A percentile compares a stretch with the other conserved stretches of the same genome.
Evolutionary conservation across 2,113 vertebrate genomes (phyloP).

Genomic region (Verasper variegatus): DNA sequence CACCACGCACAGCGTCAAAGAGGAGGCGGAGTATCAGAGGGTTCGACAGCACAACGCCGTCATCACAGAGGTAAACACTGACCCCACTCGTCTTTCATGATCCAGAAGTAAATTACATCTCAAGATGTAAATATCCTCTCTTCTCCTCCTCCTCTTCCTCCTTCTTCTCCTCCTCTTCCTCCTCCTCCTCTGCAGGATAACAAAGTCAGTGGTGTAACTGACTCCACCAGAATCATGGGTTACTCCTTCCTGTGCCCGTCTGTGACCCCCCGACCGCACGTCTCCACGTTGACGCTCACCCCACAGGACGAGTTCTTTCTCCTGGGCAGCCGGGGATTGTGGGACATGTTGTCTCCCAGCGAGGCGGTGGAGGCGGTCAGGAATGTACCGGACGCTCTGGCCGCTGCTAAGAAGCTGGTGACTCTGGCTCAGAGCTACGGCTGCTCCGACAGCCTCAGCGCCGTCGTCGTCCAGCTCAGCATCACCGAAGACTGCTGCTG

Average conservation of each 20-base stretch:
- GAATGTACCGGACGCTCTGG: slow-evolving; percentile 90
- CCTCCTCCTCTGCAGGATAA: slow-evolving; percentile 86
- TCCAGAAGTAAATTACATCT: neutral
- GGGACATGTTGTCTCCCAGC: slow-evolving; percentile 88
- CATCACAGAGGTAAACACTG: slow-evolving; percentile 89
- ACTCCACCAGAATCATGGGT: slow-evolving; percentile 95
- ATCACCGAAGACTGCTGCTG: slow-evolving; percentile 95
- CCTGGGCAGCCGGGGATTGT: slow-evolving; percentile 93
- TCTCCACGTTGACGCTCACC: slow-evolving; percentile 91
- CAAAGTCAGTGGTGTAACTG: slow-evolving; percentile 95
- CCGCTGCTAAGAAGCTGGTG: slow-evolving; percentile 94
- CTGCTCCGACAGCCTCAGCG: slow-evolving; percentile 93
- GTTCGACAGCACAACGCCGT: slow-evolving; percentile 89
- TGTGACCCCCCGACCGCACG: slow-evolving; percentile 90
- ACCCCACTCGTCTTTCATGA: neutral
- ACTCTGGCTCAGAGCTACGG: slow-evolving; percentile 95
- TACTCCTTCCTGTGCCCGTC: slow-evolving; percentile 97
- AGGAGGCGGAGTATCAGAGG: slow-evolving; percentile 69
- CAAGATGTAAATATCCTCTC: too few relatives aligned
- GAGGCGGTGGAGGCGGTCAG: slow-evolving; percentile 93
- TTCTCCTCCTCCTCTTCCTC: too few relatives aligned
- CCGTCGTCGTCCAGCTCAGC: slow-evolving; percentile 93
- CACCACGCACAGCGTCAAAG: slow-evolving; percentile 85
- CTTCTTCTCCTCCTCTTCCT: neutral
- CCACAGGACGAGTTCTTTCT: slow-evolving; percentile 96